Conservation (phyloP, 2,113 vertebrate genomes). For the Cyanoramphus novaezelandiae region DNA sequence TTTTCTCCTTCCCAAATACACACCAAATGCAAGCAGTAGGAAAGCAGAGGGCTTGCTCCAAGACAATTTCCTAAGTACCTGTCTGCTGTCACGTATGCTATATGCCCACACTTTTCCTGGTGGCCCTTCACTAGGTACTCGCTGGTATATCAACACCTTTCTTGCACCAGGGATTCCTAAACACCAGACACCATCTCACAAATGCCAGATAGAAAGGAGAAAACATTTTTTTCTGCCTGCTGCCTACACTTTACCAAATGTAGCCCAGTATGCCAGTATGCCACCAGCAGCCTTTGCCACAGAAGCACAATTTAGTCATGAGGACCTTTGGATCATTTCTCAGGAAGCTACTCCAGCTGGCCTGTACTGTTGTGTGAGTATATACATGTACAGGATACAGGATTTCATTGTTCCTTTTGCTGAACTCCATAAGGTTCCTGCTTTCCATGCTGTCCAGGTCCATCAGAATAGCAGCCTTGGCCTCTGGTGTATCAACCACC, state of each 20-base stretch:
- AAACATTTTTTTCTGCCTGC: not conserved
- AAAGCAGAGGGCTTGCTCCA: not conserved
- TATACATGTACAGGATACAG: not conserved
- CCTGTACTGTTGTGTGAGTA: not conserved
- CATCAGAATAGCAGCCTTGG: not conserved
- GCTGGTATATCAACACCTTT: rapidly evolving
- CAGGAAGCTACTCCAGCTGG: not conserved
- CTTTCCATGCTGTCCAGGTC: not conserved
- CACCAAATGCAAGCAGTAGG: not conserved
- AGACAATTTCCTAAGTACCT: not conserved
- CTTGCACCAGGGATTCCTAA: not conserved
- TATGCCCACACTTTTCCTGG: not conserved
- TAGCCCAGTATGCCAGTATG: not conserved
- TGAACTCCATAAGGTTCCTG: not conserved
- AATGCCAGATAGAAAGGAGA: not conserved
- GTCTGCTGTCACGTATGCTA: not conserved
- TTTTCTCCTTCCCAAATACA: not conserved
- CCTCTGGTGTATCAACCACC: not conserved
- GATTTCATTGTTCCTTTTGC: not conserved
- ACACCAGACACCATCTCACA: not conserved
- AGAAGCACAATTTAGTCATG: not conserved
- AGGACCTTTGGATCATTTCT: not conserved
- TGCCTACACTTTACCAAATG: not conserved
- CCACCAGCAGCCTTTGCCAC: not conserved
- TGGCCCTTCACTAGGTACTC: not conserved